Percentiles rank a stretch among this genome's conserved stretches.
These are phyloP conservation scores for Geotrupes spiniger DNA, from an alignment of 2,888 invertebrate species.

Conservation along the genomic window DNA sequence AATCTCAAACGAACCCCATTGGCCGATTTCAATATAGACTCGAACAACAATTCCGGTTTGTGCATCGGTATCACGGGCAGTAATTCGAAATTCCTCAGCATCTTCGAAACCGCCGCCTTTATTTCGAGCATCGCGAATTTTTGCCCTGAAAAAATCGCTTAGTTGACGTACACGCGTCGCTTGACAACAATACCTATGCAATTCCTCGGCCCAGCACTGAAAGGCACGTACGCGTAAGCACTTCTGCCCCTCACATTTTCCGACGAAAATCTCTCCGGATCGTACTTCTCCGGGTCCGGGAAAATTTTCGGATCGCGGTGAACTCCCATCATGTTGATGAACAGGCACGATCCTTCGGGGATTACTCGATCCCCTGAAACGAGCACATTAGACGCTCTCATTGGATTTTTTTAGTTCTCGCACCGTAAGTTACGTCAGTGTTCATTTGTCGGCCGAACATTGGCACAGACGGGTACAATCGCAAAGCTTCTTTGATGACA, in stretches of 20 bases:
- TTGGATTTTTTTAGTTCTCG: neutral
- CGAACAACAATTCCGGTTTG: constrained; percentile 48
- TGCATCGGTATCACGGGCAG: constrained; percentile 32
- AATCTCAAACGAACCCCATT: constrained; percentile 50
- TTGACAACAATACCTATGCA: constrained; percentile 14
- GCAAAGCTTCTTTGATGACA: neutral
- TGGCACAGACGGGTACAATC: neutral
- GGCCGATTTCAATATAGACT: constrained; percentile 51
- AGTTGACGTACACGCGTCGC: neutral
- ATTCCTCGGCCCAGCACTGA: constrained; percentile 12
- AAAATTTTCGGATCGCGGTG: constrained; percentile 9
- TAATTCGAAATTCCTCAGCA: constrained; percentile 53
- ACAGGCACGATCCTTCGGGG: constrained; percentile 1
- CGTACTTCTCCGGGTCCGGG: constrained; percentile 8
- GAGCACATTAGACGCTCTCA: neutral
- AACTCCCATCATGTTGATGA: neutral
- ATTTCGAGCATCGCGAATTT: constrained; percentile 56
- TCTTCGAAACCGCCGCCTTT: constrained; percentile 54
- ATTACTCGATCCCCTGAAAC: neutral
- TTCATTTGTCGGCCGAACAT: neutral
- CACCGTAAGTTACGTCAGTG: neutral
- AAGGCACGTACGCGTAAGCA: constrained; percentile 4
- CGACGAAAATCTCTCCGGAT: constrained; percentile 10
- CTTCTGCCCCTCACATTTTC: neutral
- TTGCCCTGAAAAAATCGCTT: constrained; percentile 41